These are phyloP conservation scores for Drosophila punjabiensis DNA, from an alignment of 1,140 invertebrate genomes.

Conservation along the genomic window DNA sequence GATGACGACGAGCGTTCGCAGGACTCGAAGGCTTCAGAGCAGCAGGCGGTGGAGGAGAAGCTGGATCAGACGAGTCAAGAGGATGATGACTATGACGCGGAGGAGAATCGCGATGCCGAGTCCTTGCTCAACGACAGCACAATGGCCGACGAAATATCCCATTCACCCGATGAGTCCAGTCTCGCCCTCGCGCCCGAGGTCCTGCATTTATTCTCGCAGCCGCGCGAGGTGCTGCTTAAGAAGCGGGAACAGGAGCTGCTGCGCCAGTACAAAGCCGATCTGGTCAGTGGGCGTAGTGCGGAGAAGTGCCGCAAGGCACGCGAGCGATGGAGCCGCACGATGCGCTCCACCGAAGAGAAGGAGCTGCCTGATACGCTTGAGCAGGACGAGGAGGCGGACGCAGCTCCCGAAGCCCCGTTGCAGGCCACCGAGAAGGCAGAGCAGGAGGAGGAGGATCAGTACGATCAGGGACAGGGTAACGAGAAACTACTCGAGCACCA, in stretches of 20 bases:
- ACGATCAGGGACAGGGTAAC: background rate
- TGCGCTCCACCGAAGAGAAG: constrained; percentile 16
- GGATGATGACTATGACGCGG: background rate
- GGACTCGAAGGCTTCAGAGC: constrained; percentile 1
- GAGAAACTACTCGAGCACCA: background rate
- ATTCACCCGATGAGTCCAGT: background rate
- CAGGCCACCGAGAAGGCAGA: background rate
- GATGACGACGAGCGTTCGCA: constrained; percentile 19
- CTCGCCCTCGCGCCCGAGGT: background rate
- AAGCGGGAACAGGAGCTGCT: constrained; percentile 52
- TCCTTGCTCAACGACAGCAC: background rate
- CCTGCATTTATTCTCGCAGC: background rate
- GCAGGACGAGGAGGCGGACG: background rate
- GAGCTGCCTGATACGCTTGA: background rate
- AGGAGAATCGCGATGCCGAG: background rate
- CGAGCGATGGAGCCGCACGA: constrained; percentile 46
- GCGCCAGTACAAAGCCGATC: constrained; percentile 56
- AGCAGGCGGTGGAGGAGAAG: background rate
- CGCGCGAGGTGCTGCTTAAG: constrained; percentile 35
- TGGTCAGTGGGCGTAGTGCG: constrained; percentile 41
- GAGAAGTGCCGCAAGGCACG: constrained; percentile 56
- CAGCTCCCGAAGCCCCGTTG: background rate
- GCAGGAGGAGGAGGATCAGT: background rate
- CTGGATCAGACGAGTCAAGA: background rate
- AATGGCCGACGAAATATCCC: background rate